Base-by-base conservation (phyloP, 2,113 vertebrate genomes). In the Nannobrachium achirus region DNA sequence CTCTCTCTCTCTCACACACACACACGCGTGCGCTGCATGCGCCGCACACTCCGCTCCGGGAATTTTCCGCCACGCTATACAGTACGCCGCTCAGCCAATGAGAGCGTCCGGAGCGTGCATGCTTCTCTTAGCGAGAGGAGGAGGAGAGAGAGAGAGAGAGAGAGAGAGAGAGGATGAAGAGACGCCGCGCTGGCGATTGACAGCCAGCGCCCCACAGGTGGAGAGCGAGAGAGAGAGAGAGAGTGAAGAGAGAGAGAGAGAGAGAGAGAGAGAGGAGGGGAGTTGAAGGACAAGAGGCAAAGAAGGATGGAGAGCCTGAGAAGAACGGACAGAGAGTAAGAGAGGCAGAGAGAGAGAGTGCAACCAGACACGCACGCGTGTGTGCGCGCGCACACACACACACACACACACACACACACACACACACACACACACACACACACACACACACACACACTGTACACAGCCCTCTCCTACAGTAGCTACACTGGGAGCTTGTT, bases 171-270 rank as follows among this genome's bases (percentile, higher is more conserved):
- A 69, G 15, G 41, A 41, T 52, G 18, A 33, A 33, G 62, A 7
- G 46, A 13, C 14, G 40, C 13, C 38, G 64, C 68, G 3, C 25
- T 51, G n/a, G 41, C 71, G 89, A 91, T 85, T 89, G 92, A 92
- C 91, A 91, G 66, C 71, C 72, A 73, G 85, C 80, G 51, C 81
- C 89, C 90, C 89, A 92, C 91, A 92, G 91, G 90, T 92, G 89
- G 90, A 88, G 82, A 71, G 79, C 81, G 80, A 10, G 60, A 78
- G 76, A 74, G 70, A 60, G 49, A 15, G 68, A 66, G 61, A 49
- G 67, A 67, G 78, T n/a, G n/a, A n/a, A 52, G 73, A 42, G 45
- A 59, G 49, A 46, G 56, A 25, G 46, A 38, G 55, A 52, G 48
- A 45, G 9, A 48, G 48, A 20, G 61, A 57, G 50, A 49, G 63